A percentile compares a stretch with the other conserved stretches of the same genome.
Conservation (phyloP, 2,888 invertebrate species). For the Amphiduros pacificus region DNA sequence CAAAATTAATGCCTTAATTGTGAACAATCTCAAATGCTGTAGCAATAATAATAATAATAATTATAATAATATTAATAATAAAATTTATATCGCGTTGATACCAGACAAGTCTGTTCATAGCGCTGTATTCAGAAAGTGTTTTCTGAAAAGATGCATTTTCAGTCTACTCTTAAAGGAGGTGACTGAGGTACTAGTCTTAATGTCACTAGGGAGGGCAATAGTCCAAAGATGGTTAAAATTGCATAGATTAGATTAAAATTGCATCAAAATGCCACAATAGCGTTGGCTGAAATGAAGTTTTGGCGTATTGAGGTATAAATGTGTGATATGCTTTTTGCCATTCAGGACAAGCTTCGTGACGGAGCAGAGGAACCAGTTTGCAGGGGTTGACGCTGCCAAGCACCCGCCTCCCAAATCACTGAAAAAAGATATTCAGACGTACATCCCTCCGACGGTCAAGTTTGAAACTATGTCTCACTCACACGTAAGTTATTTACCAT, state of each 20-base stretch:
- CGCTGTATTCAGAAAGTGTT: too few species aligned
- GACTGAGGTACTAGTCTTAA: too few species aligned
- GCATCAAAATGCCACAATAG: too few species aligned
- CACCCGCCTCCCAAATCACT: constrained; percentile 43
- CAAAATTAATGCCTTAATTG: too few species aligned
- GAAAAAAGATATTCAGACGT: constrained; percentile 39
- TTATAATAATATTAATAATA: too few species aligned
- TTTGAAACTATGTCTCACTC: constrained; percentile 41
- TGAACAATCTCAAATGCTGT: too few species aligned
- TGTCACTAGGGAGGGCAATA: not conserved
- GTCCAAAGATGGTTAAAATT: not conserved
- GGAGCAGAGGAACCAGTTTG: constrained; percentile 48
- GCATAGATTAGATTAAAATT: too few species aligned
- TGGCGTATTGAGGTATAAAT: not conserved
- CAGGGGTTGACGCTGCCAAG: constrained; percentile 47
- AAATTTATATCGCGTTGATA: too few species aligned
- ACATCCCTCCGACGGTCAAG: constrained; percentile 38
- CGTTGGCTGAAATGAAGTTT: too few species aligned
- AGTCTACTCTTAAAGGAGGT: too few species aligned
- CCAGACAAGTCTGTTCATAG: too few species aligned
- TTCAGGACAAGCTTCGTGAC: constrained; percentile 47
- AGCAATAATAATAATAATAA: too few species aligned
- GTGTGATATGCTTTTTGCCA: not conserved
- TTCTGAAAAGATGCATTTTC: not conserved
- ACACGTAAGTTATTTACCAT: not conserved